Evolutionary conservation across 2,113 vertebrate genomes (phyloP).

Genomic region (Sylvietta virens): DNA sequence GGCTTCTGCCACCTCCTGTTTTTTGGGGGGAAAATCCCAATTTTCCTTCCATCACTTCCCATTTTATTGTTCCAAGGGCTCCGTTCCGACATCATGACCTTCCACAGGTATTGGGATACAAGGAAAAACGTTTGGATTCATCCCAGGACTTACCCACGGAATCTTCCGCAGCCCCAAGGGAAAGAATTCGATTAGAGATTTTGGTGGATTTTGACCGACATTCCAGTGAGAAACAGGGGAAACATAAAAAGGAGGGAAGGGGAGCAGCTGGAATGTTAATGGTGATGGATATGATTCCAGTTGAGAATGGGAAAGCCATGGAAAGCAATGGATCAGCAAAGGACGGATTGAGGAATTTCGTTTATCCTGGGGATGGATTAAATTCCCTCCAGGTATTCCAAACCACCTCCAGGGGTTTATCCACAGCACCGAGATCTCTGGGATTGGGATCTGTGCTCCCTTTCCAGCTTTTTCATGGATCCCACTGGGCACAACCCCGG

Average conservation of each 20-base stretch:
- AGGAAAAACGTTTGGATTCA: not conserved
- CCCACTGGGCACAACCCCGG: fast-evolving
- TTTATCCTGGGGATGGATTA: not conserved
- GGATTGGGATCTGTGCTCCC: fast-evolving
- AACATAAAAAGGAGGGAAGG: not conserved
- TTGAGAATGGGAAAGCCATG: not conserved
- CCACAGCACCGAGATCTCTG: fast-evolving
- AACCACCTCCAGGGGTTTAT: not conserved
- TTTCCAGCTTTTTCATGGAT: not conserved
- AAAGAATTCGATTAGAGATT: constrained; percentile 12
- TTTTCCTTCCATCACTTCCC: not conserved
- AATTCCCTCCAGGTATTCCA: not conserved
- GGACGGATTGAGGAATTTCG: fast-evolving
- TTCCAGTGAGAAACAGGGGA: not conserved
- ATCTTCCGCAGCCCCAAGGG: constrained; percentile 49
- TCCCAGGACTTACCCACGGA: constrained; percentile 28
- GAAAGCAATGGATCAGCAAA: fast-evolving
- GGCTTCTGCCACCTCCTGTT: not conserved
- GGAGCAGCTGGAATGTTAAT: not conserved
- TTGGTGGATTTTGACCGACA: not conserved
- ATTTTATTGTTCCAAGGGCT: not conserved
- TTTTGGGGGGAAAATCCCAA: not conserved
- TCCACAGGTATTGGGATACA: not conserved
- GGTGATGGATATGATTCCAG: not conserved
- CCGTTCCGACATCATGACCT: not conserved